These are phyloP conservation scores for Liolophura sinensis DNA, from an alignment of 1,140 invertebrate genomes.

Conservation along the genomic window DNA sequence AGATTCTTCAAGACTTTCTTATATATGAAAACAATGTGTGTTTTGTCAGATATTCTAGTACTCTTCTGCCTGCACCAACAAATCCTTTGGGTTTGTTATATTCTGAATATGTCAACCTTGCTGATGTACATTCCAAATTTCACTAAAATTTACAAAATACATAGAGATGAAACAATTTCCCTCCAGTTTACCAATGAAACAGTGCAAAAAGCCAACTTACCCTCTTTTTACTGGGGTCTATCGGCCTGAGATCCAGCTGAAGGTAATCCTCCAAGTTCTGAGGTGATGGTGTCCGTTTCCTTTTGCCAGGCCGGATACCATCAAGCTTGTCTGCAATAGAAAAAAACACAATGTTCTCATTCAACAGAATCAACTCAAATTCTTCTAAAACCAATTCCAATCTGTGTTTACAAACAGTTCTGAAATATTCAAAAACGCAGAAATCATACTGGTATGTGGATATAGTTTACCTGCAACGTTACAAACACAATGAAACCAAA, in stretches of 20 bases:
- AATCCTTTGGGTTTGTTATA: not conserved
- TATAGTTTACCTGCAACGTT: no score
- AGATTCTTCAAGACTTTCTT: no score
- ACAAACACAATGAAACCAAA: no score
- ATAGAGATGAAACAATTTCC: not conserved
- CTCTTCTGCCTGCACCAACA: not conserved
- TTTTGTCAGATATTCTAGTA: no score
- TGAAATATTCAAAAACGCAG: conserved; percentile 9
- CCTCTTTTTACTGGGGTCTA: conserved; percentile 83
- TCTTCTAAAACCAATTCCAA: not conserved
- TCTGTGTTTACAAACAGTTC: not conserved
- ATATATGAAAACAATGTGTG: no score
- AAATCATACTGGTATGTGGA: no score
- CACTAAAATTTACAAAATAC: not conserved
- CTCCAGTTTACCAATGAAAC: conserved; percentile 1
- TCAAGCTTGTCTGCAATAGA: conserved; percentile 81
- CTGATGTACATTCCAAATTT: not conserved
- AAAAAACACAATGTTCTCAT: conserved; percentile 7
- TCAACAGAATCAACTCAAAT: not conserved
- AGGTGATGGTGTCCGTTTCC: conserved; percentile 59
- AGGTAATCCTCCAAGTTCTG: conserved; percentile 88
- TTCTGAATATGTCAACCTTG: not conserved
- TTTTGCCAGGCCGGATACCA: conserved; percentile 67
- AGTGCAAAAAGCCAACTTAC: conserved; percentile 62
- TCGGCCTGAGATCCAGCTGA: conserved; percentile 70